Conservation (phyloP, 2,113 vertebrate genomes). For the Ivindomyrus marchei region DNA sequence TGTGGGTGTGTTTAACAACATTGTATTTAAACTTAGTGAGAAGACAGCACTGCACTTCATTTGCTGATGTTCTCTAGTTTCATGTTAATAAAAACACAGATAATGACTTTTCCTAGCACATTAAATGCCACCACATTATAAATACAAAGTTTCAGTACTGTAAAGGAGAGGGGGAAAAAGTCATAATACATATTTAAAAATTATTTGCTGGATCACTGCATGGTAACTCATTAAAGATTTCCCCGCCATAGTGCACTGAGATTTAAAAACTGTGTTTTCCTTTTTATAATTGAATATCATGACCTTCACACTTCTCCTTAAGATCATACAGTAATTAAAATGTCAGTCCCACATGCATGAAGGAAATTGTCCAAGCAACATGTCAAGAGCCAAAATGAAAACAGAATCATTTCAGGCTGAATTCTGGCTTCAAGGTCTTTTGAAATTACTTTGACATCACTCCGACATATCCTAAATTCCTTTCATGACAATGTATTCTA, state of each 20-base stretch:
- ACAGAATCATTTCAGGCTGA: background rate
- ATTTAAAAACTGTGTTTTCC: slow-evolving; percentile 1
- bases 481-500: background rate
- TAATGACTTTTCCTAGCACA: background rate
- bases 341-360: background rate
- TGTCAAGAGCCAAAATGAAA: background rate
- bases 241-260: background rate
- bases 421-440: background rate
- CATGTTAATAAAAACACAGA: background rate
- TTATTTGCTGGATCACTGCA: background rate
- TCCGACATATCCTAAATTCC: background rate
- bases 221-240: background rate
- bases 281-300: background rate
- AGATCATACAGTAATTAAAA: background rate
- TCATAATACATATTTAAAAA: background rate
- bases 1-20: background rate
- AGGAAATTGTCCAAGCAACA: background rate
- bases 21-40: background rate
- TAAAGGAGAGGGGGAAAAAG: background rate
- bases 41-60: background rate
- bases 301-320: background rate
- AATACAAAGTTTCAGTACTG: background rate
- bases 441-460: background rate
- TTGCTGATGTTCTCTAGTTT: background rate
- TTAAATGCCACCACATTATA: background rate